phyloP scores from a whole-genome alignment of 2,888 invertebrate species.

The Drosophila paracracens region DNA sequence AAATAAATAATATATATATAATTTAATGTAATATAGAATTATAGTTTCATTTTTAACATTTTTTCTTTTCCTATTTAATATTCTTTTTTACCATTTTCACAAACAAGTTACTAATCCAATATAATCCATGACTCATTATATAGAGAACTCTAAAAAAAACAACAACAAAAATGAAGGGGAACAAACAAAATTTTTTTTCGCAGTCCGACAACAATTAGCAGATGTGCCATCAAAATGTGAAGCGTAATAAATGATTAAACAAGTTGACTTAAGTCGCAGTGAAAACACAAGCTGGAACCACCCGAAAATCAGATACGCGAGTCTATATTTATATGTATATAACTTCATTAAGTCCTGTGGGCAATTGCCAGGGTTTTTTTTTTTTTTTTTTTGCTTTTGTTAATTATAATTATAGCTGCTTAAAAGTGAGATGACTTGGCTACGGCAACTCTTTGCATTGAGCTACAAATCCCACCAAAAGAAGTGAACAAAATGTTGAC shows the following conservation, averaged over 20 bases:
- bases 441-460: constrained; percentile 5
- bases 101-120: constrained; percentile 6
- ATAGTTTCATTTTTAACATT: background rate
- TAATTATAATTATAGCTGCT: constrained; percentile 79
- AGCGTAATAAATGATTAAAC: constrained; percentile 55
- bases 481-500: constrained; percentile 70
- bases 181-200: constrained; percentile 12
- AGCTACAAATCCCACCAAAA: constrained; percentile 40
- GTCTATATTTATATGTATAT: background rate
- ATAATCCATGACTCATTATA: background rate
- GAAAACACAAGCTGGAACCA: constrained; percentile 45
- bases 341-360: constrained; percentile 21
- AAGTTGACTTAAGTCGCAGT: constrained; percentile 54
- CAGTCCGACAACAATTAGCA: constrained; percentile 66
- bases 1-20: background rate
- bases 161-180: background rate
- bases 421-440: constrained; percentile 40
- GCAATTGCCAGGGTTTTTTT: constrained; percentile 12
- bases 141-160: constrained; percentile 18
- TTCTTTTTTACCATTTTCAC: background rate
- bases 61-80: background rate
- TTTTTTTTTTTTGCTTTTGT: constrained; percentile 33
- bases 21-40: background rate
- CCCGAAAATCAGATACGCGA: constrained; percentile 35
- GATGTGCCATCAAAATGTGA: constrained; percentile 62